These are phyloP conservation scores for Scopus umbretta DNA, from an alignment of 2,113 vertebrate species.

Conservation along the genomic window DNA sequence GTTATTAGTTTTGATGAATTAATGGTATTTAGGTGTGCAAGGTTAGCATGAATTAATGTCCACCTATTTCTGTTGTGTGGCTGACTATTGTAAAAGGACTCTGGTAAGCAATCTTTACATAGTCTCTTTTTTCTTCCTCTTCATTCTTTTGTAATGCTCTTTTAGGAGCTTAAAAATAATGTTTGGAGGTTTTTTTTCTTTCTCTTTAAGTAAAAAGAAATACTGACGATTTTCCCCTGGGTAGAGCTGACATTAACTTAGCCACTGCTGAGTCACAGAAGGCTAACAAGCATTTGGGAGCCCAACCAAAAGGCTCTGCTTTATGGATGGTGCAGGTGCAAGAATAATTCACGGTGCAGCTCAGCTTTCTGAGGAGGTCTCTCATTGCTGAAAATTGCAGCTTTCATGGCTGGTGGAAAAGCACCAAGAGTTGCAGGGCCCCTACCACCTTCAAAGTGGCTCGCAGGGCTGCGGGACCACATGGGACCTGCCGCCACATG, in stretches of 20 bases:
- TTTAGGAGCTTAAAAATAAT: conserved; percentile 39
- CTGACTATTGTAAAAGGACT: conserved; percentile 36
- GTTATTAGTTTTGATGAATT: conserved; percentile 77
- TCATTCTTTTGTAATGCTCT: conserved; percentile 45
- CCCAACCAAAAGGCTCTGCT: not conserved
- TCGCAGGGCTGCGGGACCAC: not conserved
- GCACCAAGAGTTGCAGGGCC: not conserved
- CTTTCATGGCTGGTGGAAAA: not conserved
- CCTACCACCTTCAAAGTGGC: not conserved
- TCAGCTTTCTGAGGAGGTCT: not conserved
- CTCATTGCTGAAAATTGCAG: not conserved
- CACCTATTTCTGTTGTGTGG: conserved; percentile 56
- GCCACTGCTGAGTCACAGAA: conserved; percentile 42
- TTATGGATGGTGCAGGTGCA: not conserved
- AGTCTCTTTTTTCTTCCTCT: not conserved
- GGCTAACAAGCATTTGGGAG: conserved; percentile 15
- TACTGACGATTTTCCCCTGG: conserved; percentile 26
- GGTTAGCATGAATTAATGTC: conserved; percentile 69
- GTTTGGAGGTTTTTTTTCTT: not conserved
- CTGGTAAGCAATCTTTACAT: conserved; percentile 14
- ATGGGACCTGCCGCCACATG: not conserved
- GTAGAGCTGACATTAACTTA: conserved; percentile 52
- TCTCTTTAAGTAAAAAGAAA: conserved; percentile 44
- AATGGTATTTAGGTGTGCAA: conserved; percentile 73
- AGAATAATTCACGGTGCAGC: not conserved